Base-by-base conservation (phyloP, 2,888 invertebrate species). In the Eupithecia abbreviata region DNA sequence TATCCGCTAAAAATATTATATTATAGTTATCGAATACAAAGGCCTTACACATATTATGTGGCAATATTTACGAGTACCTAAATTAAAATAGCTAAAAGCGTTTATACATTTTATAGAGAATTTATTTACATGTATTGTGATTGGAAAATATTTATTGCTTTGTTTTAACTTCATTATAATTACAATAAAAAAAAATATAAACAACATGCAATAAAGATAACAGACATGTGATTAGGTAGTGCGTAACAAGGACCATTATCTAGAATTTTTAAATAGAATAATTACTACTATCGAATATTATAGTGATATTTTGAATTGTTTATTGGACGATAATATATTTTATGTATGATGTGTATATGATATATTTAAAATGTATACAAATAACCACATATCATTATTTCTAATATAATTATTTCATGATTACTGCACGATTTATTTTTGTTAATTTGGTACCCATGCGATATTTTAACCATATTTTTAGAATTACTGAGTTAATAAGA, bases 311-410 rank as follows among this genome's bases (percentile, higher is more conserved):
- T 92, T 91, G 90, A 90, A 76, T 89, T 90, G 90, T 93, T 93
- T 91, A 90, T 90, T 93, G 90, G 89, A 92, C 90, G 90, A 91
- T 91, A 30, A 84, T 89, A 90, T 91, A 89, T 90, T 87, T 82
- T 91, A 92, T 89, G 45, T 45, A 42, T 12, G 43, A 42, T 6
- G 13, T 68, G 45, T 45, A 43, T n/a, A n/a, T 45, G 9, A 42
- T 67, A 7, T 68, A n/a, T n/a, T 43, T 43, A 45, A 43, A 68
- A 43, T 12, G 41, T 42, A 43, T 55, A 90, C 88, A 86, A 73
- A 71, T 92, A 91, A 91, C 86, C 91, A 93, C 94, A 93, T 94
- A 94, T 94, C 93, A 94, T 93, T 92, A 91, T 91, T 90, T 90
- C 88, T 92, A 92, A 92, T 89, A 45, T 92, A 92, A 92, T 89